A percentile compares a stretch with the other conserved stretches of the same genome.
Evolutionary conservation across 2,113 vertebrate species (phyloP).

Genomic region (Hippocampus abdominalis): DNA sequence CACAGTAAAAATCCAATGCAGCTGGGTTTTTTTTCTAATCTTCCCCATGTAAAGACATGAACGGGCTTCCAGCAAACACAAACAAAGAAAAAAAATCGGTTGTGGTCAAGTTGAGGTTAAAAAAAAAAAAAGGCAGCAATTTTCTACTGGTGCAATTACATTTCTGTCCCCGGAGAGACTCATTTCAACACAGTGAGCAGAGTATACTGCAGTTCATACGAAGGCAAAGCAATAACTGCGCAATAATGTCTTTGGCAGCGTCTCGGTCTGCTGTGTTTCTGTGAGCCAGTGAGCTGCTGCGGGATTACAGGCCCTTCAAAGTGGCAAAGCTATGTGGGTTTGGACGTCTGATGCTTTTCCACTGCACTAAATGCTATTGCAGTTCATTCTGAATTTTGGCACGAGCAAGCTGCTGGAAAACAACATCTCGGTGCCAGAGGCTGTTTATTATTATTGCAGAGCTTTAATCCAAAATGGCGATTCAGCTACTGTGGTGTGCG

Average conservation of each 20-base stretch:
- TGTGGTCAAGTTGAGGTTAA: conserved; percentile 48
- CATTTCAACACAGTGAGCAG: conserved; percentile 24
- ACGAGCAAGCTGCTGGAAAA: conserved; percentile 64
- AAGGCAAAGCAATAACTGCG: conserved; percentile 51
- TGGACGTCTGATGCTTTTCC: conserved; percentile 69
- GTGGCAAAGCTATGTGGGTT: conserved; percentile 66
- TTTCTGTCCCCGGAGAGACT: conserved; percentile 36
- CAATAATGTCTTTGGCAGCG: conserved; percentile 59
- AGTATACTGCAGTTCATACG: conserved; percentile 41
- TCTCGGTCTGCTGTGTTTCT: conserved; percentile 48
- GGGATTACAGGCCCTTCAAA: conserved; percentile 69
- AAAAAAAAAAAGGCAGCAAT: conserved; percentile 28
- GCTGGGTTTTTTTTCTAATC: conserved; percentile 64
- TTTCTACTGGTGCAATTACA: conserved; percentile 40
- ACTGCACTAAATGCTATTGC: conserved; percentile 67
- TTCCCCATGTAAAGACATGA: conserved; percentile 61
- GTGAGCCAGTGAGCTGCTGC: conserved; percentile 55
- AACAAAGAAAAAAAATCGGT: conserved; percentile 44
- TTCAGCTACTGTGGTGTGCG: conserved; percentile 64
- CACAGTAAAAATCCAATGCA: conserved; percentile 56
- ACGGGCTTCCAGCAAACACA: conserved; percentile 51
- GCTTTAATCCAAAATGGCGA: conserved; percentile 74
- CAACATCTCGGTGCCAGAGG: conserved; percentile 63
- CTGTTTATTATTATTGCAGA: conserved; percentile 69
- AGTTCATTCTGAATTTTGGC: conserved; percentile 71